phyloP scores from a whole-genome alignment of 2,888 invertebrate species.

The Thyatira batis region DNA sequence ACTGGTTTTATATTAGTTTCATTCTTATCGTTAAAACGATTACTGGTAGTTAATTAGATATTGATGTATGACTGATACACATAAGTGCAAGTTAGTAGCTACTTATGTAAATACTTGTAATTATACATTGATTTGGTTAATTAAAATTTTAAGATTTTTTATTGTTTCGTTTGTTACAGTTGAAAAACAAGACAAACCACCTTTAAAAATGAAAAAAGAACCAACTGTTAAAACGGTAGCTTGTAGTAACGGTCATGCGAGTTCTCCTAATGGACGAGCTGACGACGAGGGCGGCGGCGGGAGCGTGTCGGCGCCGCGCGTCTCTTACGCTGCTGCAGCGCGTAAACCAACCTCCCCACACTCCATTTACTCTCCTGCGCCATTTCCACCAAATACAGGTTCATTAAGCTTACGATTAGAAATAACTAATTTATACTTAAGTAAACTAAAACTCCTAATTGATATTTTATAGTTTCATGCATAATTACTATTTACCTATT shows the following conservation, averaged over 20 bases:
- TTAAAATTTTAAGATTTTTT: not conserved
- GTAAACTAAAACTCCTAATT: not conserved
- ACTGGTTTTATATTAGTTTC: not conserved
- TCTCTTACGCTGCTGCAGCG: slow-evolving; percentile 74
- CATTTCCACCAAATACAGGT: slow-evolving; percentile 69
- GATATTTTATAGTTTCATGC: not conserved
- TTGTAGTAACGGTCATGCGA: slow-evolving; percentile 72
- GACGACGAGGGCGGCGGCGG: slow-evolving; percentile 74
- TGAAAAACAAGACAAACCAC: slow-evolving; percentile 65
- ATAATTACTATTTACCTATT: not conserved
- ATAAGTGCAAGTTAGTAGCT: not conserved
- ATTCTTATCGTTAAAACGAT: not conserved
- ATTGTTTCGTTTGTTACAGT: slow-evolving; percentile 48
- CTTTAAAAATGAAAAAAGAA: slow-evolving; percentile 71
- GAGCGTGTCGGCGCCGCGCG: slow-evolving; percentile 50
- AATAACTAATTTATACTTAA: not conserved
- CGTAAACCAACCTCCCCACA: slow-evolving; percentile 71
- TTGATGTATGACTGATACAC: not conserved
- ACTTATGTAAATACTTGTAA: not conserved
- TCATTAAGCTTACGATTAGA: slow-evolving; percentile 23
- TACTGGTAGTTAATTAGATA: not conserved
- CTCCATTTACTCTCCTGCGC: slow-evolving; percentile 55
- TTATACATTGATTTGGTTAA: not conserved
- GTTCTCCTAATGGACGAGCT: slow-evolving; percentile 71
- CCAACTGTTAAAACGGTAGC: slow-evolving; percentile 51